Evolutionary conservation across 2,113 vertebrate species (phyloP).

Genomic region (Sterna hirundo): DNA sequence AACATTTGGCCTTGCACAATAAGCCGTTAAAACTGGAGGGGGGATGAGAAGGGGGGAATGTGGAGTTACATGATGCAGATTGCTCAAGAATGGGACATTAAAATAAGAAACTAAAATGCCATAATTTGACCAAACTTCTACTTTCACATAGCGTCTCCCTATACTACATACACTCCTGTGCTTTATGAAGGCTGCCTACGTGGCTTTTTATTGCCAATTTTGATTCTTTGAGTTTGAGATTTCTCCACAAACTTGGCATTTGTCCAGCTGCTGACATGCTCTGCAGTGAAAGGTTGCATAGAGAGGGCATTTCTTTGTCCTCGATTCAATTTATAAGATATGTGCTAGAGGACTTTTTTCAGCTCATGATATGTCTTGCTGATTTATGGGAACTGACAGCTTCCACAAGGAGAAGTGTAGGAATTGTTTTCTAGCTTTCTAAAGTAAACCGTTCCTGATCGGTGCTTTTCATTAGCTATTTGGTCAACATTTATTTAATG

Average conservation of each 20-base stretch:
- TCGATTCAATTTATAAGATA: background rate
- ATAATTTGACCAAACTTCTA: background rate
- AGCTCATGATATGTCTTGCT: background rate
- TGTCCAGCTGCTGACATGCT: slow-evolving; percentile 25
- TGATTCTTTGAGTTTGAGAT: background rate
- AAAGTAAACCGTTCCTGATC: background rate
- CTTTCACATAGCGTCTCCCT: background rate
- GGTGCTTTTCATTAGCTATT: background rate
- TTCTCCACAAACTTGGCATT: background rate
- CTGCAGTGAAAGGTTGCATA: slow-evolving; percentile 6
- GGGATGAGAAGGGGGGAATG: fast-evolving
- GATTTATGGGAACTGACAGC: background rate
- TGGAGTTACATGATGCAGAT: background rate
- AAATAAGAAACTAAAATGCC: background rate
- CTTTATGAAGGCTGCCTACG: background rate
- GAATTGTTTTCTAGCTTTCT: background rate
- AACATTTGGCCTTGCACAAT: background rate
- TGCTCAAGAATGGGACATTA: background rate
- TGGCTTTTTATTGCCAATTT: background rate
- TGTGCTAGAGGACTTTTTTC: background rate
- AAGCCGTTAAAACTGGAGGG: background rate
- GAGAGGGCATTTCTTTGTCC: background rate
- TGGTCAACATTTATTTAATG: background rate
- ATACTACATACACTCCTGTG: background rate
- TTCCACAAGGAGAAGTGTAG: background rate